These are phyloP conservation scores for Apamea anceps DNA, from an alignment of 2,888 invertebrate genomes.

Conservation along the genomic window DNA sequence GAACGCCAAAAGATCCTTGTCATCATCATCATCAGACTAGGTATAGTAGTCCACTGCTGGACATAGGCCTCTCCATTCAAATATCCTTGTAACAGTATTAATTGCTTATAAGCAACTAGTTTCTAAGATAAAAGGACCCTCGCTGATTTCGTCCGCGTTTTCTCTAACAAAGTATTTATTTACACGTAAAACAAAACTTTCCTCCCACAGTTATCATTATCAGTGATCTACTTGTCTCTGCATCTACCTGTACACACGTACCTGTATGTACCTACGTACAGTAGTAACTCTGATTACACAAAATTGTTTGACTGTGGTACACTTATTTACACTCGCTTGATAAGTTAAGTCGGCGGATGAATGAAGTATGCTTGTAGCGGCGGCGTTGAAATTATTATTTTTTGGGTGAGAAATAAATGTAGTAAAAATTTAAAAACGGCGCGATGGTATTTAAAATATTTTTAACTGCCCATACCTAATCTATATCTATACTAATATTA, in stretches of 20 bases:
- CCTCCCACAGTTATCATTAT: constrained; percentile 44
- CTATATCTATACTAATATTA: too few species aligned
- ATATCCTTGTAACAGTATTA: neutral
- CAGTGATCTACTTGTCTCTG: constrained; percentile 37
- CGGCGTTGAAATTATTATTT: neutral
- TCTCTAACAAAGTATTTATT: neutral
- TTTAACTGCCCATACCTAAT: neutral
- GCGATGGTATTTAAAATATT: neutral
- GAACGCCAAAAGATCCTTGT: neutral
- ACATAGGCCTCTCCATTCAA: too few species aligned
- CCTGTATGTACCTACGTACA: constrained; percentile 16
- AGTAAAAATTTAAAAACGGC: neutral
- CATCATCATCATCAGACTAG: too few species aligned
- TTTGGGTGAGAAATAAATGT: neutral
- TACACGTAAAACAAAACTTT: constrained; percentile 39
- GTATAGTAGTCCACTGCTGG: too few species aligned
- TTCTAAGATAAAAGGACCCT: neutral
- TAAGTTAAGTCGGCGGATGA: constrained; percentile 56
- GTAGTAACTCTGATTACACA: constrained; percentile 66
- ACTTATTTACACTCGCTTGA: constrained; percentile 67
- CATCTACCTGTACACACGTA: neutral
- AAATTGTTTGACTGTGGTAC: constrained; percentile 67
- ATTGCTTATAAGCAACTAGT: neutral
- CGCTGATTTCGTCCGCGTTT: neutral
- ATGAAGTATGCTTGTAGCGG: constrained; percentile 71